Evolutionary conservation across 1,140 invertebrate species (phyloP).

Genomic region (Drosophila mauritiana): DNA sequence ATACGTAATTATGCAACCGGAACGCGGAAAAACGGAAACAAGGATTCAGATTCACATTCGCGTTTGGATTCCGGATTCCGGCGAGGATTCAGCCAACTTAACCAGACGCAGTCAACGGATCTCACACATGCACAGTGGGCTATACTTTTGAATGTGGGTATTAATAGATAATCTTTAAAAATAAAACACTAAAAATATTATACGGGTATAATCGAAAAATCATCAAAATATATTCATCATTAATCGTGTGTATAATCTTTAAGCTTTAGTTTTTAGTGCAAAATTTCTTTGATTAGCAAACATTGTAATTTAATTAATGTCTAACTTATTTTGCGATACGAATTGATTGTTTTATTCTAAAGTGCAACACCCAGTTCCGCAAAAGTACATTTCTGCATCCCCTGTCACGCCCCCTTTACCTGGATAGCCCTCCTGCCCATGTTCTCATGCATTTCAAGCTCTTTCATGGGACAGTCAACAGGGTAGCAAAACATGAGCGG

Average conservation of each 20-base stretch:
- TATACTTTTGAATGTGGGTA: background rate
- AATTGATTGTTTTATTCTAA: too few species aligned
- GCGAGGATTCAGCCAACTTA: constrained; percentile 3
- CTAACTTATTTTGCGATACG: too few species aligned
- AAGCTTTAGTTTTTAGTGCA: too few species aligned
- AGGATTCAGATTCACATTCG: constrained; percentile 7
- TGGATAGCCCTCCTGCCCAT: background rate
- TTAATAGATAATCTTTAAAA: background rate
- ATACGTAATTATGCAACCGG: constrained; percentile 46
- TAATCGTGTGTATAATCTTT: too few species aligned
- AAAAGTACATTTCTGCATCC: background rate
- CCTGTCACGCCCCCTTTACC: background rate
- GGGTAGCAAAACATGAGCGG: background rate
- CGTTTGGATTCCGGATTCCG: background rate
- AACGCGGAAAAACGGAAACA: constrained; percentile 28
- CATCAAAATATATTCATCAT: too few species aligned
- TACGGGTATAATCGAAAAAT: background rate
- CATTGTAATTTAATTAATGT: too few species aligned
- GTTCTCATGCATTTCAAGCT: background rate
- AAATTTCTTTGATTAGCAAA: too few species aligned
- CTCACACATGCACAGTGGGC: constrained; percentile 11
- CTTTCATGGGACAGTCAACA: background rate
- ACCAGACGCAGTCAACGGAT: constrained; percentile 22
- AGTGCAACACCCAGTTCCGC: too few species aligned
- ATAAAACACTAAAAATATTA: background rate